These are phyloP conservation scores for Drosophila prostipennis DNA, from an alignment of 2,888 invertebrate genomes.

Conservation along the genomic window DNA sequence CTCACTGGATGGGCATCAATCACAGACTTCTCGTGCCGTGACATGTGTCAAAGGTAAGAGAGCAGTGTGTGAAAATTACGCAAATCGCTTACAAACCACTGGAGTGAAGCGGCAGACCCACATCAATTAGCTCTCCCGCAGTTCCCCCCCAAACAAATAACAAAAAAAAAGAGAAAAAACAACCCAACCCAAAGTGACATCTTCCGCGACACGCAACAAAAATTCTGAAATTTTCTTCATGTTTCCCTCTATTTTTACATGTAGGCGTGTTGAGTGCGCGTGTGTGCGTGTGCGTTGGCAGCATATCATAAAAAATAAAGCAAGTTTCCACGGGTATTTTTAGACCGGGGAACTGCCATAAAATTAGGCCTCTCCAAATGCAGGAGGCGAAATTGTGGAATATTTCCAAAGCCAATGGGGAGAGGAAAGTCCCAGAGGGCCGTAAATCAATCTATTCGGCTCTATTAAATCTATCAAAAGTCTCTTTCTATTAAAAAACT, in stretches of 20 bases:
- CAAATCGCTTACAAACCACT: conserved; percentile 38
- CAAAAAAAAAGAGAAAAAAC: background rate
- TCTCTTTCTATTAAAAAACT: conserved; percentile 7
- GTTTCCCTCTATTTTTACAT: conserved; percentile 67
- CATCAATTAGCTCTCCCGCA: conserved; percentile 71
- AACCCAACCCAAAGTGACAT: conserved; percentile 40
- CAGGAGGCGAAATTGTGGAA: conserved; percentile 38
- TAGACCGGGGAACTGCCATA: conserved; percentile 31
- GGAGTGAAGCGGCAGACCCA: conserved; percentile 36
- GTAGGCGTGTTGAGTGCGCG: conserved; percentile 35
- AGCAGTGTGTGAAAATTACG: conserved; percentile 61
- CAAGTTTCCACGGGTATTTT: conserved; percentile 31
- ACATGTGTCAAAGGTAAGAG: conserved; percentile 74
- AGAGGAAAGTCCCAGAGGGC: background rate
- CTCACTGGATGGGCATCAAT: conserved; percentile 57
- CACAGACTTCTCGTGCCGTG: conserved; percentile 43
- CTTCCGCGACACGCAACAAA: conserved; percentile 43
- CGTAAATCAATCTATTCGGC: conserved; percentile 26
- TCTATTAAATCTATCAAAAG: conserved; percentile 2
- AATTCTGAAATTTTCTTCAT: conserved; percentile 57
- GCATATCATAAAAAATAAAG: conserved; percentile 36
- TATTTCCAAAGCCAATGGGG: conserved; percentile 4
- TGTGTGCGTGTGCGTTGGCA: conserved; percentile 34
- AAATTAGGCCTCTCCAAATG: conserved; percentile 69
- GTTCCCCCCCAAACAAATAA: conserved; percentile 4